A percentile compares a stretch with the other conserved stretches of the same genome.
Evolutionary conservation across 2,113 vertebrate species (phyloP).

Genomic region (Calonectris borealis): DNA sequence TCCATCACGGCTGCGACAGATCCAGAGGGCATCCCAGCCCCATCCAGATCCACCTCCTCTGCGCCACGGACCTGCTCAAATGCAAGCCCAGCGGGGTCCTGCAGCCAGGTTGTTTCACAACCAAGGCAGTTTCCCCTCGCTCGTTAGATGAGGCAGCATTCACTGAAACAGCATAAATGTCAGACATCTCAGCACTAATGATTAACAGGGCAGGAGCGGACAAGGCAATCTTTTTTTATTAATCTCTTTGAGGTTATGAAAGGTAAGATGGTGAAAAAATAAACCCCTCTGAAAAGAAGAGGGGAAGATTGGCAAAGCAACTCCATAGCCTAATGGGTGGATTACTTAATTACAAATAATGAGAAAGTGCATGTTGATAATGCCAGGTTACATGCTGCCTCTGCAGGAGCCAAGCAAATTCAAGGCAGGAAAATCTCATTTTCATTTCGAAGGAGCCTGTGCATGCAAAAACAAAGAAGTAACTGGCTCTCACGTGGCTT

Average conservation of each 20-base stretch:
- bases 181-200: conserved; percentile 15
- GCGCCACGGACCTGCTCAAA: accelerated
- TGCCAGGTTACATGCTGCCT: neutral
- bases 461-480: neutral
- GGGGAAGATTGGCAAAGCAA: neutral
- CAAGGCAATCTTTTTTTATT: neutral
- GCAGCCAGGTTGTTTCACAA: neutral
- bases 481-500: neutral
- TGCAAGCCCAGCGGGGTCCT: neutral
- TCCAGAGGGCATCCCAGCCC: neutral
- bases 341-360: neutral
- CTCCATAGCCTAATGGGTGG: neutral
- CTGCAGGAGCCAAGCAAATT: neutral
- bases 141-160: neutral
- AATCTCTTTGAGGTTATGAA: neutral
- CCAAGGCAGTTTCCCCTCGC: neutral
- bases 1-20: neutral
- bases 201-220: conserved; percentile 31
- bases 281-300: neutral
- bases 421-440: neutral
- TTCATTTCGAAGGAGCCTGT: neutral
- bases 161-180: neutral
- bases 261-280: neutral
- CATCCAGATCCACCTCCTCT: neutral
- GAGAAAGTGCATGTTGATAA: neutral